Base-by-base conservation (phyloP, 2,797 vertebrate genomes). In the Pteronotus mesoamericanus region DNA sequence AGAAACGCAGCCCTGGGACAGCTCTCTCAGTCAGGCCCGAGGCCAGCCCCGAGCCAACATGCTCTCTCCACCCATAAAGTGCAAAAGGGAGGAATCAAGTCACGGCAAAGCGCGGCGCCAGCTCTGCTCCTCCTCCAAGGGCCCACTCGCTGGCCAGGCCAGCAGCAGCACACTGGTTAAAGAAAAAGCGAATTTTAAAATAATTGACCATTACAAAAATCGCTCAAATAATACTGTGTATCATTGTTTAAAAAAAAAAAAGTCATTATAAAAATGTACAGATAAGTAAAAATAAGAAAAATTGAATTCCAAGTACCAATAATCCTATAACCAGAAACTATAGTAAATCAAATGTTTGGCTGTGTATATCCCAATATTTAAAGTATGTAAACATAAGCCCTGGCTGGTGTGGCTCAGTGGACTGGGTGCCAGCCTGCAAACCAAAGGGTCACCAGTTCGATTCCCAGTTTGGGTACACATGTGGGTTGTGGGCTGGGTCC, bases 271-370 rank as follows among this genome's bases (percentile, higher is more conserved):
- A 85, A 88, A 75, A 88, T 48, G 78, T 19, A 29, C 11, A 74
- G 55, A 86, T 9, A 79, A 78, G 55, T 26, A 72, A 59, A 83
- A 92, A 82, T 32, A 57, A 78, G 15, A 64, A 46, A 93, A 80
- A 74, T 57, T 34, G 83, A 86, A 94, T 79, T 64, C 32, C n/a
- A 92, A 68, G 74, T 59, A 64, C 16, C 34, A 57, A 24, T 72
- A 74, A 78, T 86, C 24, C 64, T 69, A 46, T 3, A 86, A 69
- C 34, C 22, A 69, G 72, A 91, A 79, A 59, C 32, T 32, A 64
- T 0, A 79, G 37, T 32, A 55, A 94, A 61, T 29, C 29, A 32
- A 61, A 78, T 3, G 32, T 19, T 71, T 92, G 75, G 29, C 69
- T 86, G 51, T n/a, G 29, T 57, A 32, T 29, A 44, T 29, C 26